phyloP scores from a whole-genome alignment of 2,797 vertebrate genomes.

The Danio aesculapii region DNA sequence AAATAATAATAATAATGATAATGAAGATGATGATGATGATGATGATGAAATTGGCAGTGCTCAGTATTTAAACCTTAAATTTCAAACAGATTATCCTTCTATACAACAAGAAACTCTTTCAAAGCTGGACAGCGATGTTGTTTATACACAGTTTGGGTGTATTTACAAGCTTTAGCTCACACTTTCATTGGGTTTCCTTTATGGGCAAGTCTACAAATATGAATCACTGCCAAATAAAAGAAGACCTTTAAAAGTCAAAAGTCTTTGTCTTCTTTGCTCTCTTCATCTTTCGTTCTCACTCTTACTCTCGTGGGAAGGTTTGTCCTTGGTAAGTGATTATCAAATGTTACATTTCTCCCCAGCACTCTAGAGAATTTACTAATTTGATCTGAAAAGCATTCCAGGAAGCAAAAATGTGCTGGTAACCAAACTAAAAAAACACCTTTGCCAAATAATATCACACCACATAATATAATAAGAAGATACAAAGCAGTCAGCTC shows the following conservation, averaged over 20 bases:
- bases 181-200: neutral
- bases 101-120: too few species aligned
- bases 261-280: neutral
- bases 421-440: neutral
- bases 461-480: neutral
- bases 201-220: neutral
- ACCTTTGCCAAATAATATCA: neutral
- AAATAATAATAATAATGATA: too few species aligned
- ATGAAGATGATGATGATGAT: too few species aligned
- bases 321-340: constrained; percentile 6
- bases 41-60: too few species aligned
- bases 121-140: too few species aligned
- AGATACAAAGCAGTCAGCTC: neutral
- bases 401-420: neutral
- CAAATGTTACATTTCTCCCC: neutral
- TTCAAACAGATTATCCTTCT: too few species aligned
- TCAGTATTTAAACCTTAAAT: too few species aligned
- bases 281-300: neutral
- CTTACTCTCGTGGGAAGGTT: neutral
- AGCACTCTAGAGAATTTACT: neutral
- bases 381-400: neutral
- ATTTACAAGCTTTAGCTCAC: neutral
- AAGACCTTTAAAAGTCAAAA: constrained; percentile 6
- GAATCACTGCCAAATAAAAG: constrained; percentile 3
- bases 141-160: too few species aligned